Conservation (phyloP, 2,797 vertebrate species). For the Morus bassanus region DNA sequence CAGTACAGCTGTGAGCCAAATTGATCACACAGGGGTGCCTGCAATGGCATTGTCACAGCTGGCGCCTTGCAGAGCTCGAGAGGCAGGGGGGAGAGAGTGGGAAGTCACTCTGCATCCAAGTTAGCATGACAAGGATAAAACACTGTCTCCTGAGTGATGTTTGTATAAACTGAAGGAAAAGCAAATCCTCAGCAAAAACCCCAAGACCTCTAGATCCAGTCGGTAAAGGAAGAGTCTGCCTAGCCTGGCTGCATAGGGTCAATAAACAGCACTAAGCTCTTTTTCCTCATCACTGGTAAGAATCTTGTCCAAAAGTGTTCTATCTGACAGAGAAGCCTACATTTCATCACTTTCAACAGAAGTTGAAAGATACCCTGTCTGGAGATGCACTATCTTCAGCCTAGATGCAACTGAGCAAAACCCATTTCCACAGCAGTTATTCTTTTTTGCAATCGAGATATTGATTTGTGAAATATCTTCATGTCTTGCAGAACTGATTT, state of each 20-base stretch:
- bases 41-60: background rate
- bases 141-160: background rate
- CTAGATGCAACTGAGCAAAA: background rate
- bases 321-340: background rate
- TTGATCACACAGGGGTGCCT: constrained; percentile 30
- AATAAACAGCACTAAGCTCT: background rate
- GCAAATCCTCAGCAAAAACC: background rate
- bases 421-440: background rate
- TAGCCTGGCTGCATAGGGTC: background rate
- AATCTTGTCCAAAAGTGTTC: background rate
- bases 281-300: background rate
- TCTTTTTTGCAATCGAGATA: background rate
- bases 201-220: background rate
- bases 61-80: background rate
- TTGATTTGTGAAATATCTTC: background rate
- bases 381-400: background rate
- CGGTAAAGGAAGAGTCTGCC: background rate
- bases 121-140: background rate
- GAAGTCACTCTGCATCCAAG: constrained; percentile 8
- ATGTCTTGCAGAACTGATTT: background rate
- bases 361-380: background rate
- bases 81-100: background rate
- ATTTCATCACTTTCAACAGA: background rate
- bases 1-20: constrained; percentile 51
- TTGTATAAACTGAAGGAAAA: background rate